Base-by-base conservation (phyloP, 2,797 vertebrate genomes). In the Cyprinodon diabolis region DNA sequence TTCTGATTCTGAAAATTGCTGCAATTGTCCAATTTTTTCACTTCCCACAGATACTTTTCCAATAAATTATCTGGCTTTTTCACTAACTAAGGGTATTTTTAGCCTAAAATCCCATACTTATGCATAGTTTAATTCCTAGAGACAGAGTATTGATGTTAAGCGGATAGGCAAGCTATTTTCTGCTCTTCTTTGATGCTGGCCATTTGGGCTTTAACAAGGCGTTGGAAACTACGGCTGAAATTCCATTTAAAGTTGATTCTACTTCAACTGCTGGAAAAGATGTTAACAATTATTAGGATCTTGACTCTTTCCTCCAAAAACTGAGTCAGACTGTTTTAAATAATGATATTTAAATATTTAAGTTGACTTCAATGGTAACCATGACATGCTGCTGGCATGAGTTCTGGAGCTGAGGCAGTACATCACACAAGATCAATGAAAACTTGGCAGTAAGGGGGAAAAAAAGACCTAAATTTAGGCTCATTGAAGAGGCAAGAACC, bases 81-180 rank as follows among this genome's bases (percentile, higher is more conserved):
- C 66, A 84, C 68, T 73, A 71, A 58, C 37, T 48, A 43, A 49
- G 49, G 57, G 57, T 65, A 49, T 81, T 85, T 90, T 66, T 79
- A 88, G 69, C 67, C 57, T 72, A 75, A 80, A 21, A 79, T 78
- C 75, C 80, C 40, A 76, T 49, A 69, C 68, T 78, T 73, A 74
- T 54, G 19, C 74, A 78, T 80, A 73, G 84, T 90, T 85, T 68
- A 47, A 79, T 80, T 86, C 72, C 69, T 69, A 63, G 68, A 66
- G 63, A 72, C 35, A 30, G 66, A 76, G 74, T 19, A 35, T 73
- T 84, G 78, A 89, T 83, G 78, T 89, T 19, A 75, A 78, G 30
- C 30, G 63, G 67, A 69, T 78, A 57, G 14, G n/a, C 13, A 56
- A 62, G 72, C 21, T 57, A 70, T 76, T 72, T 69, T 69, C 55